These are phyloP conservation scores for Nothura maculosa DNA, from an alignment of 2,797 vertebrate genomes.

Conservation along the genomic window DNA sequence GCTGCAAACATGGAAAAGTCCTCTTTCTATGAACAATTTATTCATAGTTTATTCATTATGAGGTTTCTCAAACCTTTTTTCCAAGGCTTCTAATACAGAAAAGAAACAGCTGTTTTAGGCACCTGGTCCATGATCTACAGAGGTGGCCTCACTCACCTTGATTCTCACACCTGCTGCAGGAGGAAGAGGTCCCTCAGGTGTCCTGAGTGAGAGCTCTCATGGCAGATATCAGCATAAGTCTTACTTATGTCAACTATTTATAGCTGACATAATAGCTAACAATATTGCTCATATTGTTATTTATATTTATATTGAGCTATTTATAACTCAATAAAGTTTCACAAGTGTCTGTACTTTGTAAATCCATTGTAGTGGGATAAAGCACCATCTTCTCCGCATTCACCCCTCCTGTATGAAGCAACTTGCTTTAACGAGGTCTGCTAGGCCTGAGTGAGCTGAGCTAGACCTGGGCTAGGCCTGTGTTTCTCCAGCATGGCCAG, in stretches of 20 bases:
- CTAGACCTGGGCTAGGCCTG: neutral
- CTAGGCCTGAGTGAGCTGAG: too few species aligned
- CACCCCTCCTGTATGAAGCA: neutral
- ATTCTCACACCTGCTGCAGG: neutral
- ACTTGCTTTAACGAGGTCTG: fast-evolving
- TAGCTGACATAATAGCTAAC: neutral
- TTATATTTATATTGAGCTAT: neutral
- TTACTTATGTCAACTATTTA: neutral
- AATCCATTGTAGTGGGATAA: neutral
- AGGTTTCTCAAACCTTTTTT: neutral
- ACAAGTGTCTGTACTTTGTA: neutral
- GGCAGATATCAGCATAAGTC: neutral
- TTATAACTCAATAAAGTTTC: neutral
- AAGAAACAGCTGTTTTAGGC: neutral
- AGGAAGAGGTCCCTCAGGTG: neutral
- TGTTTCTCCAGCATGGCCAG: neutral
- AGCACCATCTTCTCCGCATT: neutral
- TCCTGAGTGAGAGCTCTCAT: neutral
- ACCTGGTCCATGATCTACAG: neutral
- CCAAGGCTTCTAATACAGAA: neutral
- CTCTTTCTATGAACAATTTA: too few species aligned
- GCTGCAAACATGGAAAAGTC: neutral
- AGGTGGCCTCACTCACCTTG: neutral
- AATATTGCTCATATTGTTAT: neutral
- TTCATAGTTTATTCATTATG: neutral